phyloP scores from a whole-genome alignment of 1,140 invertebrate species.

The Zaprionus camerounensis region DNA sequence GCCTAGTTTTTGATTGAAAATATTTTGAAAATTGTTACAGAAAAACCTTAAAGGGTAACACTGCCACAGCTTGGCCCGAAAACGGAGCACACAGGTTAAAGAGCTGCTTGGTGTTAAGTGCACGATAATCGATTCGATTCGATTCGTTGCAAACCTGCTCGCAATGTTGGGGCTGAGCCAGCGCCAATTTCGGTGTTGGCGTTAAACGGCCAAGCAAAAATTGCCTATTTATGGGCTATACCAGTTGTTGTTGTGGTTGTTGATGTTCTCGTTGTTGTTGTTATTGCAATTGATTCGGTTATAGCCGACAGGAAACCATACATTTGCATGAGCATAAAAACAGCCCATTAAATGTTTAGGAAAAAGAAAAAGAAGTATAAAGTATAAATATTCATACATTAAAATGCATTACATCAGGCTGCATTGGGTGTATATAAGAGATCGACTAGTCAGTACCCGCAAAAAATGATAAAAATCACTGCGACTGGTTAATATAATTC shows the following conservation, averaged over 20 bases:
- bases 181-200: constrained; percentile 62
- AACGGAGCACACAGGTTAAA: constrained; percentile 60
- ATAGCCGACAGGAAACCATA: constrained; percentile 65
- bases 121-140: constrained; percentile 81
- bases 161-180: constrained; percentile 2
- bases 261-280: constrained; percentile 18
- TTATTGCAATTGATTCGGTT: constrained; percentile 7
- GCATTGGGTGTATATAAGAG: constrained; percentile 6
- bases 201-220: constrained; percentile 74
- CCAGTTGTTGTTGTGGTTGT: constrained; percentile 34
- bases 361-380: constrained; percentile 19
- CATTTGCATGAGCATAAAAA: constrained; percentile 71
- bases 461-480: constrained; percentile 28
- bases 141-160: constrained; percentile 56
- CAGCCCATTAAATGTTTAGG: constrained; percentile 49
- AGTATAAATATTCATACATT: constrained; percentile 39
- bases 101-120: constrained; percentile 79
- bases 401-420: constrained; percentile 55
- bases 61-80: constrained; percentile 26
- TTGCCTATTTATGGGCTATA: constrained; percentile 72
- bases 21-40: constrained; percentile 72
- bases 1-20: constrained; percentile 70
- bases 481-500: constrained; percentile 61
- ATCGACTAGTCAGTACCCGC: background rate
- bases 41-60: constrained; percentile 75